Conservation (phyloP, 1,140 invertebrate species). For the Nymphalis io region DNA sequence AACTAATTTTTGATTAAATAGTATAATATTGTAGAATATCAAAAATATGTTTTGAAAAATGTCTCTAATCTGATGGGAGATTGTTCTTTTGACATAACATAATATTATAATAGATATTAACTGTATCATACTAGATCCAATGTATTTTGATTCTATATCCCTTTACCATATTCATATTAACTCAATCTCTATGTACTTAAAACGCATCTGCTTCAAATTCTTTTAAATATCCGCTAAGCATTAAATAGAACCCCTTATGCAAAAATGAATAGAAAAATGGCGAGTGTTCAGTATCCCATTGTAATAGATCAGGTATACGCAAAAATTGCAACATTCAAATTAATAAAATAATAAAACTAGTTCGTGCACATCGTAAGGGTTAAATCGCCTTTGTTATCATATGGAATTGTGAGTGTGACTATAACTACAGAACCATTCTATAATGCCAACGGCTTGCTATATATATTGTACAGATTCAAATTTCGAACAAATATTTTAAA, state of each 20-base stretch:
- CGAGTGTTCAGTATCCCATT: slow-evolving; percentile 53
- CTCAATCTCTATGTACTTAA: slow-evolving; percentile 25
- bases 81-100: not conserved
- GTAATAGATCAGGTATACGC: slow-evolving; percentile 74
- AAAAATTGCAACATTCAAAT: slow-evolving; percentile 78
- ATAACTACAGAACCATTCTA: not conserved
- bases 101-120: not conserved
- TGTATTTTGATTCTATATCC: not conserved
- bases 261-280: slow-evolving; percentile 71
- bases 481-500: too few species aligned
- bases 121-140: not conserved
- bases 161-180: slow-evolving; percentile 20
- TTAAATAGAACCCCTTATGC: slow-evolving; percentile 71
- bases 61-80: too few species aligned
- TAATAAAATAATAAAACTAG: slow-evolving; percentile 77
- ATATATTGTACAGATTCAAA: too few species aligned
- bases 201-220: slow-evolving; percentile 62
- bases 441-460: too few species aligned
- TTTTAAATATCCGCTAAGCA: slow-evolving; percentile 52
- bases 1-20: not conserved
- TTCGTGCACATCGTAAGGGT: slow-evolving; percentile 61
- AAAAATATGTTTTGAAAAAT: too few species aligned
- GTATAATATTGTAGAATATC: too few species aligned
- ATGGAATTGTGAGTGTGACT: slow-evolving; percentile 8
- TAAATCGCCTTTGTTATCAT: slow-evolving; percentile 55